These are phyloP conservation scores for Ispidina picta DNA, from an alignment of 2,797 vertebrate genomes.

Conservation along the genomic window DNA sequence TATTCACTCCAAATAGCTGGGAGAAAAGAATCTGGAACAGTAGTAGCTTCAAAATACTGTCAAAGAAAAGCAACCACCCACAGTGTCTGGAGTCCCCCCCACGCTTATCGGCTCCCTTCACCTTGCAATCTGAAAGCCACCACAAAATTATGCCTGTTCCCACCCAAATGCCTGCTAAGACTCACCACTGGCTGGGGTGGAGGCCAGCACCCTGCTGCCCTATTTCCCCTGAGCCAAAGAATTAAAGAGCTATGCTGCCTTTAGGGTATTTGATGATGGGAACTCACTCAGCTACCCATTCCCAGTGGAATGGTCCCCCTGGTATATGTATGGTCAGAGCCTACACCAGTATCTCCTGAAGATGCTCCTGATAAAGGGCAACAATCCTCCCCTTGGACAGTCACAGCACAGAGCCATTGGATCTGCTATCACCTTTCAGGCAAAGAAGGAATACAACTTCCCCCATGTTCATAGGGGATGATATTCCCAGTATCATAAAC, in stretches of 20 bases:
- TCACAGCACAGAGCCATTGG: rapidly evolving
- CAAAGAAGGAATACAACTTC: background rate
- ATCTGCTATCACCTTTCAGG: background rate
- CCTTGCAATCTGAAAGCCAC: background rate
- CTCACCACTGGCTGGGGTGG: background rate
- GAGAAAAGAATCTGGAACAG: conserved; percentile 46
- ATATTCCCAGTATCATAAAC: background rate
- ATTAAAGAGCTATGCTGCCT: background rate
- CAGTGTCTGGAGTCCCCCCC: conserved; percentile 5
- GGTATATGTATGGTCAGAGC: rapidly evolving
- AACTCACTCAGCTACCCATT: background rate
- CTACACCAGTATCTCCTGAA: background rate
- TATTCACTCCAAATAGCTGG: conserved; percentile 28
- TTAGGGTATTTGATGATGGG: background rate
- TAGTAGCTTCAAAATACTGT: conserved; percentile 39
- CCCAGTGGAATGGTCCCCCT: rapidly evolving
- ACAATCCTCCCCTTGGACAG: rapidly evolving
- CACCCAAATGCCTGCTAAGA: background rate
- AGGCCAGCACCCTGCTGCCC: background rate
- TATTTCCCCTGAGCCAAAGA: background rate
- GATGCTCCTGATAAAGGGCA: background rate
- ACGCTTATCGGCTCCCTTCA: conserved; percentile 12
- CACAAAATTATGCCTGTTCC: background rate
- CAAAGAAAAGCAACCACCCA: conserved; percentile 51
- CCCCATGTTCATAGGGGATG: background rate